Evolutionary conservation across 2,113 vertebrate genomes (phyloP), one percentile per base, ranked within the genome.

Genomic region (Actenoides hombroni): DNA sequence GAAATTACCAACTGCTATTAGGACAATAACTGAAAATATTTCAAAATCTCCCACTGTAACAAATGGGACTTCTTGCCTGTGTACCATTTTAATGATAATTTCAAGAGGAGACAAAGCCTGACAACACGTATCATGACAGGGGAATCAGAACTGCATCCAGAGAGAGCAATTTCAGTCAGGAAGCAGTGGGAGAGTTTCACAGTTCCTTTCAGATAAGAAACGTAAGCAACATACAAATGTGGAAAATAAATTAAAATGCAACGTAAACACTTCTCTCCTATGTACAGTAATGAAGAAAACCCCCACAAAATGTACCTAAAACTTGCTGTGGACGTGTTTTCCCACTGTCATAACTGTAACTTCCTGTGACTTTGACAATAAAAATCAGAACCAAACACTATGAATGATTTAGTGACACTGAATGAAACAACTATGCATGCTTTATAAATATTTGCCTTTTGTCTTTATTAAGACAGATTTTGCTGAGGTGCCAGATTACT

Each of bases 101-200:
- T 78, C 1, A 24, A 60, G 63, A 75, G 31, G 64, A 94, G 37
- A 77, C 57, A 95, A 92, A 93, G 69, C 60, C 63, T 90, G 75
- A 80, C 44, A 91, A 76, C 80, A 76, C 0, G 2, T 64, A 60
- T 90, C 51, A 73, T 71, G 65, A 91, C 33, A 73, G 48, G 64
- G 51, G 76, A 77, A 93, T 94, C 74, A 91, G 74, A 91, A 29
- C 71, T 92, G 70, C 39, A 61, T 65, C 81, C 90, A 95, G 79
- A 96, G 44, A 86, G 42, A 78, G 39, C 54, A 46, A 74, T 83
- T 94, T 83, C 40, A 92, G 84, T 25, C 75, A 94, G 91, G 93
- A 93, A 88, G 78, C 82, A 88, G 82, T 87, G 70, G 86, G 61
- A 93, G 65, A 96, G 24, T 88, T 91, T 94, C 51, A 74, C 48